Evolutionary conservation across 92 coral and sea anemone species (phyloP), one percentile per base, ranked within the genome.

Genomic region (Chrysogorgia sp.): DNA sequence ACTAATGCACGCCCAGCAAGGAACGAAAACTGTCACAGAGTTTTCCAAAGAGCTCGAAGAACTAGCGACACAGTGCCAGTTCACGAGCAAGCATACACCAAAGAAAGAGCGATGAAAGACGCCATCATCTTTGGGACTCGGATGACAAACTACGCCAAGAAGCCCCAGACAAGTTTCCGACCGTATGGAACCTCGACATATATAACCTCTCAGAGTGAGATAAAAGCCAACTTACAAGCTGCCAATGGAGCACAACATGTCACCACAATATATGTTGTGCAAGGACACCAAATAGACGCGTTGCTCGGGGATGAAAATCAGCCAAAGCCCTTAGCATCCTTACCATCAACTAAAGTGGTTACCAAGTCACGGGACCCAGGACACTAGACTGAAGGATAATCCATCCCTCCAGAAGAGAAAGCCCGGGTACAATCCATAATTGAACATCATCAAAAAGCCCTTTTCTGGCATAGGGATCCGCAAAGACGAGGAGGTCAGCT

Each of bases 281-380:
- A 70, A 35, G 74, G 71, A 69, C 80, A 40, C 58, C 17, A 81
- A 31, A 24, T 34, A 9, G 72, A 81, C 40, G 67, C 71, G 23
- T 72, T 81, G 47, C 61, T 71, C 0, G 72, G 79, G 29, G 63
- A 35, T 26, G 35, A 24, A 4, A 70, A 70, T 70, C n/a, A n/a
- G 72, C 71, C 47, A 71, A 81, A 45, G 79, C 59, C 40, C 85
- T 35, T 0, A 41, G 70, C 15, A 81, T 81, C 13, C 67, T 81
- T 0, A 33, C 59, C 28, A 81, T 81, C 29, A 69, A 81, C 80
- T 53, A 28, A 70, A 37, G 59, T 4, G 76, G 85, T 0, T 59
- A 68, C 66, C 67, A 49, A 0, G 40, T 65, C 67, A 9, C 7
- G 34, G 9, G 26, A 60, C 80, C 31, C 24, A 32, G 0, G 50